Base-by-base conservation (phyloP, 2,888 invertebrate species). In the Amaurobius ferox region DNA sequence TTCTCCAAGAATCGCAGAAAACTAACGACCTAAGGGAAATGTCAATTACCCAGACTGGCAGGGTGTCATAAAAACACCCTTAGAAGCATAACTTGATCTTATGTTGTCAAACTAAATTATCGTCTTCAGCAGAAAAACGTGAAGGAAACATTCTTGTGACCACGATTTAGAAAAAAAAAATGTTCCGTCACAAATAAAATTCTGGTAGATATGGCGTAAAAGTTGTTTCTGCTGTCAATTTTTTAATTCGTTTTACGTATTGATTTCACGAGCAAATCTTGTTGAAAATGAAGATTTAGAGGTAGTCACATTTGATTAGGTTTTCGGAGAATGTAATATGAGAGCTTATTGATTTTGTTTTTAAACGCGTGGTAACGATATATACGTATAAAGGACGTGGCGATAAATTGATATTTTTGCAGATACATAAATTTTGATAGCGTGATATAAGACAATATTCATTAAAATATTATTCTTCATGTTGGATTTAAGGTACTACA, bases 41-140 rank as follows among this genome's bases (percentile, higher is more conserved):
- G 23, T 55, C 23, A 55, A 55, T 55, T 55, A 55, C 23, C 23
- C 23, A 5, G 23, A 1, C 23, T 44, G 44, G 44, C 44, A 44
- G 16, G 44, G 44, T 44, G 44, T 44, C 44, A 44, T 55, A 55
- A 55, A 55, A 55, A 55, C 19, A 23, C 23, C 55, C 55, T 55
- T 55, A 55, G 55, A 55, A 55, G 55, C 55, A 55, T 55, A 55
- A 55, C 16, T 55, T 23, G 55, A 55, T 55, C 55, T 55, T 55
- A 55, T 55, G 55, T 55, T 55, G 55, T 55, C 55, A 55, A 55
- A 55, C 55, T 55, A 55, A 55, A 55, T 55, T 55, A 55, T 55
- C 55, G 55, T 55, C 55, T 55, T 5, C 55, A 6, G 23, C 23
- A 23, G 55, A 55, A 55, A 55, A 55, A 23, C 23, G 23, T 55